Conservation (phyloP, 2,888 invertebrate genomes). For the Cynaeus angustus region DNA sequence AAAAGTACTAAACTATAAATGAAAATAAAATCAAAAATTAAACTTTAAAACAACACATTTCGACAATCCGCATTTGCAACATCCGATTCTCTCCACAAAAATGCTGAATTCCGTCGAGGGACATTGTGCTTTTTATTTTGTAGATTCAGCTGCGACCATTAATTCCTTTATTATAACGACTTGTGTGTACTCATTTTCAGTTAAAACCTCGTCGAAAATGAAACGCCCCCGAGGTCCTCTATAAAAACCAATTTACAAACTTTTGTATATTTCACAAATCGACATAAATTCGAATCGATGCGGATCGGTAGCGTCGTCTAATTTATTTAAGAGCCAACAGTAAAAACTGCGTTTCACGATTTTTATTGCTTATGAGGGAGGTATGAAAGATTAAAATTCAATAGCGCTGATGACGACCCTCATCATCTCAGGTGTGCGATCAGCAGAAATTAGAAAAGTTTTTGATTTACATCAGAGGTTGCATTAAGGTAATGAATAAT, state of each 20-base stretch:
- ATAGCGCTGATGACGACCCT: slow-evolving; percentile 27
- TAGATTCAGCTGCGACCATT: slow-evolving; percentile 22
- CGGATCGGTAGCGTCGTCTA: slow-evolving; percentile 11
- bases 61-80: too few species aligned
- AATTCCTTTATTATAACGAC: slow-evolving; percentile 21
- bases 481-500: slow-evolving; percentile 40
- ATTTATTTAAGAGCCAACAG: slow-evolving; percentile 25
- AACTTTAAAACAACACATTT: too few species aligned
- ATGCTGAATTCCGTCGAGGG: not conserved
- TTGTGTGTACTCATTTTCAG: slow-evolving; percentile 23
- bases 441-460: slow-evolving; percentile 45
- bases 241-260: slow-evolving; percentile 12
- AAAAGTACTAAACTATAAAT: too few species aligned
- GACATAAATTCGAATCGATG: slow-evolving; percentile 29
- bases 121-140: slow-evolving; percentile 13
- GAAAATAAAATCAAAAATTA: too few species aligned
- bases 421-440: slow-evolving; percentile 23
- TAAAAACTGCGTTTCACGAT: slow-evolving; percentile 11
- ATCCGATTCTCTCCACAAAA: too few species aligned
- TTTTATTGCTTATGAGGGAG: slow-evolving; percentile 21
- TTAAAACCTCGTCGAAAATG: slow-evolving; percentile 32
- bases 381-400: slow-evolving; percentile 45
- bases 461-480: slow-evolving; percentile 27
- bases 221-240: slow-evolving; percentile 19
- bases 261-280: slow-evolving; percentile 14